Percentiles rank a stretch among this genome's conserved stretches.
Conservation (phyloP, 1,140 invertebrate species). For the Batillaria attramentaria region DNA sequence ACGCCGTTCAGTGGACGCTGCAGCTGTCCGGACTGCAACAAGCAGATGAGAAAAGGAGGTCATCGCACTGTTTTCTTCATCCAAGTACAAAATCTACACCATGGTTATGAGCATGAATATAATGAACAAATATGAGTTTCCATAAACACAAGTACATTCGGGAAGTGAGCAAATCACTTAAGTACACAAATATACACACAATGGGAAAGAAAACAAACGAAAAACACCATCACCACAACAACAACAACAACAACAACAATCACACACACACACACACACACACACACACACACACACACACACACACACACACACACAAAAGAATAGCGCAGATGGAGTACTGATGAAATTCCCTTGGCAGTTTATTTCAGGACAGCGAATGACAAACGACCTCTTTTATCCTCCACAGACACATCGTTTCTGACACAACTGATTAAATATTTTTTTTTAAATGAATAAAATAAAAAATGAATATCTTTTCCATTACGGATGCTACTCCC, state of each 20-base stretch:
- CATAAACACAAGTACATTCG: too few relatives aligned
- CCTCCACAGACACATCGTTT: too few relatives aligned
- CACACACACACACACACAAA: neutral
- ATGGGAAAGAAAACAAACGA: neutral
- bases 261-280: neutral
- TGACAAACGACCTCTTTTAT: too few relatives aligned
- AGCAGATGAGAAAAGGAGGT: constrained; percentile 25
- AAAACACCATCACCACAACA: neutral
- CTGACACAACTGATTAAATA: too few relatives aligned
- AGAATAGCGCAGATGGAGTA: too few relatives aligned
- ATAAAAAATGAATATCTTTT: too few relatives aligned
- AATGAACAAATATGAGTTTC: neutral
- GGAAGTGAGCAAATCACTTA: too few relatives aligned
- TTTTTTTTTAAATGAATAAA: too few relatives aligned
- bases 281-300: neutral
- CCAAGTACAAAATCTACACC: neutral
- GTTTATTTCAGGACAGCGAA: too few relatives aligned
- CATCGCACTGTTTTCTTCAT: neutral
- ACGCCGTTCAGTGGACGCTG: constrained; percentile 87
- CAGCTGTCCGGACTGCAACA: constrained; percentile 78
- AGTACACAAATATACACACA: too few relatives aligned
- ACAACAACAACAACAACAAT: constrained; percentile 1
- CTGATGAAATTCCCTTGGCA: too few relatives aligned
- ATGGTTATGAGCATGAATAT: neutral
- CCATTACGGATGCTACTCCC: too few relatives aligned